phyloP scores from a whole-genome alignment of 2,888 invertebrate genomes.

The Phalera bucephala region DNA sequence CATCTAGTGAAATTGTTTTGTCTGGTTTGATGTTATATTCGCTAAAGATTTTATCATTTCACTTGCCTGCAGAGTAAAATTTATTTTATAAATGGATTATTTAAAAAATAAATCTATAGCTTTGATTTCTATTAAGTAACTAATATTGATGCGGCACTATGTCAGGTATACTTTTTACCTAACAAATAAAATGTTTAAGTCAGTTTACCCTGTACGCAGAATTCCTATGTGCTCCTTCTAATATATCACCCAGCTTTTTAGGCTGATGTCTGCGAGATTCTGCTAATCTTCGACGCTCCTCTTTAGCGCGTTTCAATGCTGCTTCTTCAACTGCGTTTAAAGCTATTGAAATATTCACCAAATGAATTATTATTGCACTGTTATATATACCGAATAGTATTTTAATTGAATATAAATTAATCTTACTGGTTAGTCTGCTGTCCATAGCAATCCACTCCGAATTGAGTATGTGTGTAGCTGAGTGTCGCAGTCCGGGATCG shows the following conservation, averaged over 20 bases:
- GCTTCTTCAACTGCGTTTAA: slow-evolving; percentile 84
- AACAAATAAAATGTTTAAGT: too few relatives aligned
- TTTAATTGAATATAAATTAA: too few relatives aligned
- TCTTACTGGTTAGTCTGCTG: slow-evolving; percentile 81
- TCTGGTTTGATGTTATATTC: slow-evolving; percentile 54
- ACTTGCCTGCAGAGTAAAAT: slow-evolving; percentile 54
- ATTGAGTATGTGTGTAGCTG: slow-evolving; percentile 79
- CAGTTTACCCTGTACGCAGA: slow-evolving; percentile 54
- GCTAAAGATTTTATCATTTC: slow-evolving; percentile 75
- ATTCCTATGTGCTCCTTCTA: slow-evolving; percentile 46
- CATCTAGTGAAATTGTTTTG: slow-evolving; percentile 53
- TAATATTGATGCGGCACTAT: too few relatives aligned
- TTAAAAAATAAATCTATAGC: too few relatives aligned
- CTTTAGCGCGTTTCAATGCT: slow-evolving; percentile 83
- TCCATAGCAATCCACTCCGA: slow-evolving; percentile 88
- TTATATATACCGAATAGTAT: too few relatives aligned
- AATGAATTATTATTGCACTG: too few relatives aligned
- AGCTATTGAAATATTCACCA: slow-evolving; percentile 39
- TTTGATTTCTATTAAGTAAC: too few relatives aligned
- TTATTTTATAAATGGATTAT: too few relatives aligned
- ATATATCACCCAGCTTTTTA: slow-evolving; percentile 65
- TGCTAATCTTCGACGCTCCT: slow-evolving; percentile 65
- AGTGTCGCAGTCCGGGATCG: slow-evolving; percentile 82
- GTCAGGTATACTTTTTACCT: too few relatives aligned
- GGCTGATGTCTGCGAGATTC: slow-evolving; percentile 45